Evolutionary conservation across 2,797 vertebrate genomes (phyloP).

Genomic region (Myotis vivesi): DNA sequence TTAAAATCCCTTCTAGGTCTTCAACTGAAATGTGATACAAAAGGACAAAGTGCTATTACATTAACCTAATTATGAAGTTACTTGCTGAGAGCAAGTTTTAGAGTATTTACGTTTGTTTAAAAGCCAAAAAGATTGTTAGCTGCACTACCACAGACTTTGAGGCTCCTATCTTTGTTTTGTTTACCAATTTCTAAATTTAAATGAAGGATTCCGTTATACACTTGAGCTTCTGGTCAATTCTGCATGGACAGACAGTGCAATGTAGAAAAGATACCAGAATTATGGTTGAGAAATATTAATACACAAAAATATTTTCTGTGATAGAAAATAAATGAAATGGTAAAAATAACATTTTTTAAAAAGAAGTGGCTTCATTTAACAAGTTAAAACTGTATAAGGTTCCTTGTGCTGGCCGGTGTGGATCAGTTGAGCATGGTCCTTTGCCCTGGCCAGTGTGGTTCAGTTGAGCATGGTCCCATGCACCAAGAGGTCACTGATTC

Average conservation of each 20-base stretch:
- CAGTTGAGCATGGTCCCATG: too few relatives aligned
- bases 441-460: too few relatives aligned
- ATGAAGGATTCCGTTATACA: not conserved
- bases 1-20: constrained; percentile 62
- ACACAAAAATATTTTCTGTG: not conserved
- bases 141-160: constrained; percentile 48
- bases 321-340: constrained; percentile 12
- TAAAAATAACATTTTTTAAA: constrained; percentile 39
- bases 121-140: constrained; percentile 54
- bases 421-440: too few relatives aligned
- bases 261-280: constrained; percentile 9
- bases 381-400: not conserved
- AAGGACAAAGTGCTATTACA: constrained; percentile 58
- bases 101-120: constrained; percentile 59
- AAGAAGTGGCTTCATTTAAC: not conserved
- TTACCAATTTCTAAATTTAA: constrained; percentile 67
- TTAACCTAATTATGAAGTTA: constrained; percentile 64
- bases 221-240: constrained; percentile 8
- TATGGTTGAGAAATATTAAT: not conserved
- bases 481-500: too few relatives aligned
- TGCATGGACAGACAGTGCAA: not conserved
- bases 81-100: constrained; percentile 67
- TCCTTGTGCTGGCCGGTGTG: too few relatives aligned
- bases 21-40: constrained; percentile 60
- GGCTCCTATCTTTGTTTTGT: constrained; percentile 62